phyloP scores from a whole-genome alignment of 1,140 invertebrate species.

The Bombyx mori region ASM3026992v2 NC_085112.1:13216001-13216500 shows the following conservation, averaged over 20 bases:
- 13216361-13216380: background rate
- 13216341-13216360: no score
- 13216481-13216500: no score
- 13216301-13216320: background rate
- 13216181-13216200: constrained; percentile 26
- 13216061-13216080: constrained; percentile 14
- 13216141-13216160: no score
- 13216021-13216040: constrained; percentile 14
- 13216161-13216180: constrained; percentile 11
- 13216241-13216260: constrained; percentile 20
- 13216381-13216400: constrained; percentile 1
- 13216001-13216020: constrained; percentile 9
- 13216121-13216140: no score
- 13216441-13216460: no score
- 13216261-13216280: constrained; percentile 18
- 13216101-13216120: no score
- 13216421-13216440: no score
- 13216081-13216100: no score
- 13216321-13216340: background rate
- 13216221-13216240: constrained; percentile 20
- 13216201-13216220: constrained; percentile 1
- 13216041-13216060: constrained; percentile 40
- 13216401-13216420: no score
- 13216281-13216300: constrained; percentile 9
- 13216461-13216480: no score